Base-by-base conservation (phyloP, 2,797 vertebrate species). In the Fundulus diaphanus region DNA sequence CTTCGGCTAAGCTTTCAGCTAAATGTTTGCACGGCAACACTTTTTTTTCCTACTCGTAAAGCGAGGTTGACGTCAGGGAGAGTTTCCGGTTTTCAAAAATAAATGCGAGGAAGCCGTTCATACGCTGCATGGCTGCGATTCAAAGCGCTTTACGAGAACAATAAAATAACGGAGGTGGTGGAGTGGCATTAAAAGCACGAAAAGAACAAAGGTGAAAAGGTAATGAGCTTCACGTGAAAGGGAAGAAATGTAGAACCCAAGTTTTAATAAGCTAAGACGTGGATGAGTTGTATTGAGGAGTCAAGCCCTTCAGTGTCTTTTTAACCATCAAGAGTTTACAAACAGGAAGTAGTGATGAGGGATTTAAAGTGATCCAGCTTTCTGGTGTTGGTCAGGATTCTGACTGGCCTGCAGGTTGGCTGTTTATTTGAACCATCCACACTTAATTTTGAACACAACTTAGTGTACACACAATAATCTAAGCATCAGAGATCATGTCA, bases 41-140 rank as follows among this genome's bases (percentile, higher is more conserved):
- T 73, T 80, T 76, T 66, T 73, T 66, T 51, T 35, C 8, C 9
- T 29, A 74, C 29, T 56, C 40, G 61, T 65, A 72, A 16, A 68
- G 27, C 27, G 7, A 24, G 18, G 15, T 56, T 13, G 4, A 18
- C 63, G 56, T 76, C n/a, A 76, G 59, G 22, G 20, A 15, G 0
- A 7, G 35, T 40, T 82, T 91, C 87, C 85, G 78, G 57, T 82
- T 90, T 91, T 90, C 90, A 90, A 83, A 83, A 87, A 83, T 92
- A 90, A 90, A 48, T 63, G 59, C 37, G 5, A 37, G 3, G 33
- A 16, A 8, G 20, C 31, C 11, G 11, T 13, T 46, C 44, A 46
- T 46, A 22, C 48, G 3, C 18, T 5, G 18, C 20, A 3, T n/a
- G n/a, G n/a, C n/a, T n/a, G n/a, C 6, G 5, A 49, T 37, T 63